Conservation (phyloP, 2,113 vertebrate genomes). For the Anolis carolinensis region DNA sequence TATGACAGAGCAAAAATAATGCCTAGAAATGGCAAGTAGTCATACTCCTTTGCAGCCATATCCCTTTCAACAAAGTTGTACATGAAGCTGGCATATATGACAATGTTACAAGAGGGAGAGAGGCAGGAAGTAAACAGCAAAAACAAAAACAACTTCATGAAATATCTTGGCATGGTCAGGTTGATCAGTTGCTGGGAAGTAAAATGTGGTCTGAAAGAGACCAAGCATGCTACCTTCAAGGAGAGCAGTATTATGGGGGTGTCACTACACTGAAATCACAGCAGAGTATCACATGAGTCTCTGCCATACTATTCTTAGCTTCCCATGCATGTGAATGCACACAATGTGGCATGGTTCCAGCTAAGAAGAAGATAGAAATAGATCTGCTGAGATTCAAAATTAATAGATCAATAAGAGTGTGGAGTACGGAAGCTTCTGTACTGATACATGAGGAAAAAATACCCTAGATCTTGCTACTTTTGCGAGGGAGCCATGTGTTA, state of each 20-base stretch:
- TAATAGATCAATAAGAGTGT: neutral
- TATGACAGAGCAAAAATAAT: neutral
- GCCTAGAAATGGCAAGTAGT: neutral
- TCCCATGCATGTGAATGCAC: neutral
- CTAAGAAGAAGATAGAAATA: neutral
- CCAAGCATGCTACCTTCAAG: neutral
- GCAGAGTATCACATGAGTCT: neutral
- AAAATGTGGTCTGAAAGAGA: neutral
- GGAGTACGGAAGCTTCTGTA: neutral
- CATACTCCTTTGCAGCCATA: neutral
- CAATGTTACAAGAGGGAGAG: neutral
- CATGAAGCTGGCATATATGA: neutral
- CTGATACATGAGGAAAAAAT: neutral
- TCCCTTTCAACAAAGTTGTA: neutral
- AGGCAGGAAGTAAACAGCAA: neutral
- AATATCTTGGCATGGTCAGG: neutral
- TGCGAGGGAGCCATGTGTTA: neutral
- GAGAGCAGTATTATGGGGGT: neutral
- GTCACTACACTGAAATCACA: neutral
- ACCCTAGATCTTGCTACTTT: neutral
- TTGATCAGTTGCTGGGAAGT: neutral
- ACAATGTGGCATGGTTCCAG: neutral
- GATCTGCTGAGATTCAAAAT: neutral
- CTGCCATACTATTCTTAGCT: slow-evolving; percentile 4
- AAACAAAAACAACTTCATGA: neutral